These are phyloP conservation scores for Syngnathoides biaculeatus DNA, from an alignment of 2,113 vertebrate genomes.

Conservation along the genomic window DNA sequence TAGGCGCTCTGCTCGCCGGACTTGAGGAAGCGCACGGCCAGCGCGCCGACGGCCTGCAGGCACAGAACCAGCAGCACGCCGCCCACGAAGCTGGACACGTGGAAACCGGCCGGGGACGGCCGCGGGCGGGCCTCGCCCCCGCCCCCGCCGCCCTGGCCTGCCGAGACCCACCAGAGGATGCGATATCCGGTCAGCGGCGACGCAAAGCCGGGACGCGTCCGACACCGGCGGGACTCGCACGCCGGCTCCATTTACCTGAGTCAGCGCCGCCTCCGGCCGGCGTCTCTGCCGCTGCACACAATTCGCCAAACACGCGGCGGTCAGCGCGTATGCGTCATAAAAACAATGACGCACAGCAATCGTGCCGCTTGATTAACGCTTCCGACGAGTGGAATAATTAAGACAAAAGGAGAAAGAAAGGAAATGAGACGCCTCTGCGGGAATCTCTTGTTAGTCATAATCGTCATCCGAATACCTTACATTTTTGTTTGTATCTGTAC, in stretches of 20 bases:
- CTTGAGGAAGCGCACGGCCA: slow-evolving; percentile 86
- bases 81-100: slow-evolving; percentile 88
- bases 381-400: no score
- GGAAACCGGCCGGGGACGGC: slow-evolving; percentile 79
- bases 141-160: slow-evolving; percentile 30
- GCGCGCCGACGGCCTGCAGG: slow-evolving; percentile 80
- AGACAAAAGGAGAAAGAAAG: no score
- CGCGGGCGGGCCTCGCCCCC: slow-evolving; percentile 49
- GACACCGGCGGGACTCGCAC: no score
- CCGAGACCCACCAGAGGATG: no score
- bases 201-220: no score
- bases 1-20: slow-evolving; percentile 86
- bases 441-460: no score
- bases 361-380: no score
- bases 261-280: slow-evolving; percentile 43
- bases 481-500: no score
- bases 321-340: background rate
- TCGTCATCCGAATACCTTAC: no score
- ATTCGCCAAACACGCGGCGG: background rate
- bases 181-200: no score
- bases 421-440: no score
- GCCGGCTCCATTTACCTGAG: slow-evolving; percentile 47
- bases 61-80: slow-evolving; percentile 87
- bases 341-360: no score
- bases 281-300: slow-evolving; percentile 52